phyloP scores from a whole-genome alignment of 2,113 vertebrate genomes.

The Chlorodrepanis virens region DNA sequence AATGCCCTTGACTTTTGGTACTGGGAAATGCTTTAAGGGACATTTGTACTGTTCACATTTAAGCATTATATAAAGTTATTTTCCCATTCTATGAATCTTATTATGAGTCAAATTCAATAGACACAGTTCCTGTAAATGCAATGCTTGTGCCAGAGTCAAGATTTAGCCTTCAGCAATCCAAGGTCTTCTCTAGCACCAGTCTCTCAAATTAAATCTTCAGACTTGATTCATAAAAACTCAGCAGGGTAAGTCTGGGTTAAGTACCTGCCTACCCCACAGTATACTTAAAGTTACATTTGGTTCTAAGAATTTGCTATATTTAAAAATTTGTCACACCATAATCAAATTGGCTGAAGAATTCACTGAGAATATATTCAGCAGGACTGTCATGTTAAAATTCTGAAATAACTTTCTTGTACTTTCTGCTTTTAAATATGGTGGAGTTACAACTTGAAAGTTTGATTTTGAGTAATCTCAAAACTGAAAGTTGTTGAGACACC shows the following conservation, averaged over 20 bases:
- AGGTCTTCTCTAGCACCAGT: background rate
- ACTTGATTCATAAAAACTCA: background rate
- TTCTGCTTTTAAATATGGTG: background rate
- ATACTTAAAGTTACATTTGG: background rate
- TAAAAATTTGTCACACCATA: background rate
- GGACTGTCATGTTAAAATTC: background rate
- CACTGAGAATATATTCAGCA: background rate
- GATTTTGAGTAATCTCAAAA: background rate
- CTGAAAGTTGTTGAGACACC: background rate
- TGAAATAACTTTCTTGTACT: background rate
- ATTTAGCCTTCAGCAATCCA: background rate
- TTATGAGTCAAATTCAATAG: background rate
- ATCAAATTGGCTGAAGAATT: background rate
- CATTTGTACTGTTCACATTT: background rate
- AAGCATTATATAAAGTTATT: background rate
- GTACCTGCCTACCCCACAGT: background rate
- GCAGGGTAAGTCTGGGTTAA: background rate
- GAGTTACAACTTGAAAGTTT: background rate
- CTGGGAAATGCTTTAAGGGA: background rate
- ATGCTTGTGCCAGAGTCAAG: background rate
- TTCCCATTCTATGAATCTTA: background rate
- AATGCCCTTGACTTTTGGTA: background rate
- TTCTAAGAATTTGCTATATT: background rate
- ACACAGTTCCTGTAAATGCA: background rate
- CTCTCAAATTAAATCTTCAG: background rate